These are phyloP conservation scores for Tachyglossus aculeatus DNA, from an alignment of 2,797 vertebrate genomes.

Conservation along the genomic window DNA sequence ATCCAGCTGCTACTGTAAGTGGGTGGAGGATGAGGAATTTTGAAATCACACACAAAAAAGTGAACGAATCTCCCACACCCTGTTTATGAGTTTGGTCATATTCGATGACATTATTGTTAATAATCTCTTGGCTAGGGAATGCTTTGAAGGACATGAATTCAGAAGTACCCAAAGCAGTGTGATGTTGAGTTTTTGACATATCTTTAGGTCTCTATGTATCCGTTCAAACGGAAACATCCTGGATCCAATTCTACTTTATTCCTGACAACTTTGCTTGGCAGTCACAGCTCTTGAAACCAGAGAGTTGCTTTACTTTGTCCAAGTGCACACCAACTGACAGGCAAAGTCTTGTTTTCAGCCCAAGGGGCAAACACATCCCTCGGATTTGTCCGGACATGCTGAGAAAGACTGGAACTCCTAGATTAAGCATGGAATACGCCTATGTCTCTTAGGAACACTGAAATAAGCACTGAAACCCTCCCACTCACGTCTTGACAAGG, in stretches of 20 bases:
- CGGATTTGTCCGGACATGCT: neutral
- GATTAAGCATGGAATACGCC: conserved; percentile 10
- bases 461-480: neutral
- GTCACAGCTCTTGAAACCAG: conserved; percentile 3
- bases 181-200: neutral
- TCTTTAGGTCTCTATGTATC: conserved; percentile 13
- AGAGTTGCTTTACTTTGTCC: neutral
- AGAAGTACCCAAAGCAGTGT: neutral
- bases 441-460: conserved; percentile 24
- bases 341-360: conserved; percentile 43
- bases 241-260: neutral
- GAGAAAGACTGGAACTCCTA: neutral
- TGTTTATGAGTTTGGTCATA: neutral
- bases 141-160: conserved; percentile 13
- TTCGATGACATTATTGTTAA: neutral
- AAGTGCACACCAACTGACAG: conserved; percentile 29
- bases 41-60: neutral
- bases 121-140: neutral
- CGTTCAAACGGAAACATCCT: neutral
- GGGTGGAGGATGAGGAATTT: neutral
- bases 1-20: too few relatives aligned
- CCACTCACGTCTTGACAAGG: conserved; percentile 1
- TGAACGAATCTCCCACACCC: neutral
- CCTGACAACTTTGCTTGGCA: conserved; percentile 17
- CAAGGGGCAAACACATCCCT: neutral